A percentile compares a stretch with the other conserved stretches of the same genome.
Conservation (phyloP, 2,113 vertebrate genomes). For the Barbus barbus region DNA sequence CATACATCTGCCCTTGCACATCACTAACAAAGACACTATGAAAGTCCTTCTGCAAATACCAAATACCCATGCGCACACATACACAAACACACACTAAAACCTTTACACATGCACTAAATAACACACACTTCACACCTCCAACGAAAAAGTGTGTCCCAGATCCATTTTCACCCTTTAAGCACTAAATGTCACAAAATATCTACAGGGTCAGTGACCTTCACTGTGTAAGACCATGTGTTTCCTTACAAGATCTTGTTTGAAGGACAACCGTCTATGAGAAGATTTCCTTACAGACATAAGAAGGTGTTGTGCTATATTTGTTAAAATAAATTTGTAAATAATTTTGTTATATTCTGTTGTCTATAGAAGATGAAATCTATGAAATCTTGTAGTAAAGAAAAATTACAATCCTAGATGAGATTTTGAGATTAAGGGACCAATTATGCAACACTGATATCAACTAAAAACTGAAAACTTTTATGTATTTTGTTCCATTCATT, state of each 20-base stretch:
- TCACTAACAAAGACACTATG: conserved; percentile 12
- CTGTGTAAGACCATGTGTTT: conserved; percentile 16
- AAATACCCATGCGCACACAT: not conserved
- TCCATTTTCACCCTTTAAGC: conserved; percentile 52
- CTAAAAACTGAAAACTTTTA: no score
- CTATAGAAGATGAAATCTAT: not conserved
- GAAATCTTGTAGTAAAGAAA: no score
- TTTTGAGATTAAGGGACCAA: no score
- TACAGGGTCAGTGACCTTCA: conserved; percentile 41
- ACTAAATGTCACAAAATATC: conserved; percentile 38
- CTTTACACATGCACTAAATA: conserved; percentile 3
- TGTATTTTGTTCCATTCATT: no score
- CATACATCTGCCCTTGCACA: not conserved
- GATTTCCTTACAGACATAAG: not conserved
- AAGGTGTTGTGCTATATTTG: not conserved
- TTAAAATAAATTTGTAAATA: not conserved
- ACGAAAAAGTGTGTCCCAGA: conserved; percentile 25
- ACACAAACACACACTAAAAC: not conserved
- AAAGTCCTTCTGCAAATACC: conserved; percentile 26
- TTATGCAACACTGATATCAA: no score
- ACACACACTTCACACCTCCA: conserved; percentile 41
- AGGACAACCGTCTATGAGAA: conserved; percentile 30
- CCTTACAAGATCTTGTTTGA: conserved; percentile 31
- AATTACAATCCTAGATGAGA: no score
- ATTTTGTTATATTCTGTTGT: not conserved